Base-by-base conservation (phyloP, 2,888 invertebrate genomes). In the Dicyrtomina minuta region DNA sequence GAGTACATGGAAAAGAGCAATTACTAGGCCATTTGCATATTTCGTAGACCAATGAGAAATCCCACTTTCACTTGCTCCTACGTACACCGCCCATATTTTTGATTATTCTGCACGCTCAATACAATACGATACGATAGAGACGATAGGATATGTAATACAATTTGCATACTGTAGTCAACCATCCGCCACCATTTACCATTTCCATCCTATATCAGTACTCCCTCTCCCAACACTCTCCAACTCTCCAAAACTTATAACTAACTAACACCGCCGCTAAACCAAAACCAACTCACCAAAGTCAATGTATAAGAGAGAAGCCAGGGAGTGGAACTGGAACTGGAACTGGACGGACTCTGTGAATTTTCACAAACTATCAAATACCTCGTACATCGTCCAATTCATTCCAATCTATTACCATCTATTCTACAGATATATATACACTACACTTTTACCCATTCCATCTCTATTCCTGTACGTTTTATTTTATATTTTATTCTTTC, bases 21-120 rank as follows among this genome's bases (percentile, higher is more conserved):
- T 77, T 77, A 77, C 72, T 74, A 70, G 68, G 68, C 72, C 73
- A 77, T 77, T 77, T 77, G 76, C 76, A 77, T 77, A 77, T 76
- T 77, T 77, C 74, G 66, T 62, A 68, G 55, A 55, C 65, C 65
- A 65, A 65, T 65, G 55, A 65, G 55, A 65, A 65, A 65, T 65
- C 65, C 43, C 64, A 65, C 65, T 65, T 65, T 65, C 65, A 55
- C 53, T 65, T 55, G 53, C 43, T 43, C 44, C 46, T 51, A 46
- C 17, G 24, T 22, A 62, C 41, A 55, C 55, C 65, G 65, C 65
- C 56, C 65, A 65, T 65, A 65, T 65, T 65, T 64, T 65, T 65
- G 55, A 65, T 65, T 65, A 65, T 65, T 65, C 65, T 65, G 55
- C 65, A 65, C 65, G 65, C 65, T 41, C 65, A 65, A 55, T 65